Evolutionary conservation across 2,888 invertebrate species (phyloP), one percentile per base, ranked within the genome.

Genomic region (Zygogramma bicolorata): DNA sequence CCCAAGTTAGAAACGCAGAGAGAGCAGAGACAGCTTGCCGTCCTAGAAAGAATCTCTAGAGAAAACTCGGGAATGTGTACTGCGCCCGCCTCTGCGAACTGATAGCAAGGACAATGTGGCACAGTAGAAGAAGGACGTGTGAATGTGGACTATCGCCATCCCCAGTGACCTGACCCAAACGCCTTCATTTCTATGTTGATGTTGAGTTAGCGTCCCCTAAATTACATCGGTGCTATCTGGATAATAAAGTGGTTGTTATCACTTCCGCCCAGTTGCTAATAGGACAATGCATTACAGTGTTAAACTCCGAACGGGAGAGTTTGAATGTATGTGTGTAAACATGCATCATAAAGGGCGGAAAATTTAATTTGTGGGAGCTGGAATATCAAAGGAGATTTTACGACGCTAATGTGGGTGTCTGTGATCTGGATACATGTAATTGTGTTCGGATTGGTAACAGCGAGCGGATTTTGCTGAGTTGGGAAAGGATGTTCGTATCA

Each of bases 221-320:
- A 82, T 83, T 80, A 82, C 75, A 69, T 57, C 75, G 73, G 70
- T 74, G 75, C 79, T 79, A 80, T 82, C 80, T 77, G 78, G 72
- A 79, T 83, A 83, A 83, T 82, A 82, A 83, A 83, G 81, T 82
- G 81, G 80, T 80, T 83, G 83, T 83, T 83, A 83, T 83, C 83
- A 83, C 83, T 82, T 83, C 83, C 83, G 82, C 80, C 81, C 83
- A 82, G 83, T 82, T 81, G 81, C 82, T 83, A 82, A 83, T 80
- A 80, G 82, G 81, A 82, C 83, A 82, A 83, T 82, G 82, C 82
- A 82, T 82, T 83, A 81, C 76, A 73, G 76, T 71, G 81, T 80
- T 80, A 73, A 80, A 76, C 79, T 81, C 71, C 73, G 71, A 79
- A 77, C 77, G 75, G 79, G 79, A 71, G 61, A 53, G 25, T 27